phyloP scores from a whole-genome alignment of 2,797 vertebrate species.

The Harpagifer antarcticus region DNA sequence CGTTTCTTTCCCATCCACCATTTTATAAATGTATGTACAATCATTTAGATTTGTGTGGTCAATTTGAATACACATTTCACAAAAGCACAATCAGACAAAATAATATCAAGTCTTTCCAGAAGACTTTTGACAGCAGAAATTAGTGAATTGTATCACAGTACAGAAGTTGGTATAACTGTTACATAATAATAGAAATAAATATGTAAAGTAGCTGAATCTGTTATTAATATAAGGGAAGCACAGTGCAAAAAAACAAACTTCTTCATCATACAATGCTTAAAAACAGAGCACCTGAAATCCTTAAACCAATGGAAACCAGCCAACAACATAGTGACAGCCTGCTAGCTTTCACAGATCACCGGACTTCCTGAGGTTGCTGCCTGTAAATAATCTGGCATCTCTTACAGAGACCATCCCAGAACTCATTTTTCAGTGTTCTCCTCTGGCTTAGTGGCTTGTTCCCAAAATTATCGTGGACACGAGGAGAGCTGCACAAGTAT shows the following conservation, averaged over 20 bases:
- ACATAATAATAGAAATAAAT: constrained; percentile 57
- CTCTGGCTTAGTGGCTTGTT: constrained; percentile 16
- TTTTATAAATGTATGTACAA: constrained; percentile 13
- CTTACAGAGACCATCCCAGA: not conserved
- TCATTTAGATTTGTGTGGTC: constrained; percentile 11
- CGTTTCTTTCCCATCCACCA: not conserved
- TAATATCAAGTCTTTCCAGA: constrained; percentile 4
- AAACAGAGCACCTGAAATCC: constrained; percentile 34
- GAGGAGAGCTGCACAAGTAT: constrained; percentile 57
- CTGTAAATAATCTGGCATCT: constrained; percentile 11
- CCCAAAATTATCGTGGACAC: constrained; percentile 6
- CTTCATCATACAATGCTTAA: constrained; percentile 26
- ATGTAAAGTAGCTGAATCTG: constrained; percentile 25
- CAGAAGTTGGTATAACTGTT: constrained; percentile 11
- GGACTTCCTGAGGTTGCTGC: constrained; percentile 68
- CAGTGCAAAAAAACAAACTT: constrained; percentile 61
- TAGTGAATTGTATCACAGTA: constrained; percentile 1
- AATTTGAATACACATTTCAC: constrained; percentile 7
- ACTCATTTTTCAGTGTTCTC: not conserved
- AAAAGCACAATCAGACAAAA: not conserved
- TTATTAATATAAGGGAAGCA: constrained; percentile 33
- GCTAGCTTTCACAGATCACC: constrained; percentile 29
- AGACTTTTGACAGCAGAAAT: constrained; percentile 13
- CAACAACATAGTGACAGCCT: constrained; percentile 30
- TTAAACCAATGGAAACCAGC: constrained; percentile 21